These are phyloP conservation scores for Colletes latitarsis DNA, from an alignment of 1,140 invertebrate genomes.

Conservation along the genomic window DNA sequence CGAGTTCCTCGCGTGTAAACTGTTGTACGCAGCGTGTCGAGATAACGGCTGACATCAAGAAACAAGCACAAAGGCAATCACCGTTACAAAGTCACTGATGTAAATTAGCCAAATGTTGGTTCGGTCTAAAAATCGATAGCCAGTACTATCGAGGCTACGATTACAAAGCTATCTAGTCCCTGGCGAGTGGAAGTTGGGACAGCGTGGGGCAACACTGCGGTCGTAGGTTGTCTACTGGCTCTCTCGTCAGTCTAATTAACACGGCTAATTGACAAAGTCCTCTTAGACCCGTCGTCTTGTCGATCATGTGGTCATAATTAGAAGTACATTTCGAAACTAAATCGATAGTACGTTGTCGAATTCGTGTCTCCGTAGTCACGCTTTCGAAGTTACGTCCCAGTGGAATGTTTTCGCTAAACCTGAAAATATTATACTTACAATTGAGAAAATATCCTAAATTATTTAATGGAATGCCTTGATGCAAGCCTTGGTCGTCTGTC, in stretches of 20 bases:
- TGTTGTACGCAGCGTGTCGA: no score
- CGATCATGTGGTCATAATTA: constrained; percentile 46
- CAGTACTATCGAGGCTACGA: constrained; percentile 37
- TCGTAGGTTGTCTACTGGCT: constrained; percentile 50
- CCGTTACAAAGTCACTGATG: constrained; percentile 25
- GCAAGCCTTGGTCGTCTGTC: no score
- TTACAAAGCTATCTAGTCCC: constrained; percentile 55
- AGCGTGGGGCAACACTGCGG: constrained; percentile 49
- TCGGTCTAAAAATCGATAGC: constrained; percentile 48
- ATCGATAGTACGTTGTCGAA: constrained; percentile 2
- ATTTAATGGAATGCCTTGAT: no score
- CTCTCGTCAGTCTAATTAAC: constrained; percentile 62
- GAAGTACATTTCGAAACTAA: constrained; percentile 39
- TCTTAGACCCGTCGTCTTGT: constrained; percentile 48
- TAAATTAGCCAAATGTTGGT: constrained; percentile 46
- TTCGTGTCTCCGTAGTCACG: not conserved
- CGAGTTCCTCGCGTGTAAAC: not conserved
- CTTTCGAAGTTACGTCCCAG: not conserved
- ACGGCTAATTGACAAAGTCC: constrained; percentile 65
- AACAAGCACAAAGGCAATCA: not conserved
- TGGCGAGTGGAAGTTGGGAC: constrained; percentile 55
- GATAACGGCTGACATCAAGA: not conserved
- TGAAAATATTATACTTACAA: no score
- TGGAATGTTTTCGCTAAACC: not conserved
- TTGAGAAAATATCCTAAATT: no score